Conservation (phyloP, 1,140 invertebrate genomes). For the Lithobius niger region DNA sequence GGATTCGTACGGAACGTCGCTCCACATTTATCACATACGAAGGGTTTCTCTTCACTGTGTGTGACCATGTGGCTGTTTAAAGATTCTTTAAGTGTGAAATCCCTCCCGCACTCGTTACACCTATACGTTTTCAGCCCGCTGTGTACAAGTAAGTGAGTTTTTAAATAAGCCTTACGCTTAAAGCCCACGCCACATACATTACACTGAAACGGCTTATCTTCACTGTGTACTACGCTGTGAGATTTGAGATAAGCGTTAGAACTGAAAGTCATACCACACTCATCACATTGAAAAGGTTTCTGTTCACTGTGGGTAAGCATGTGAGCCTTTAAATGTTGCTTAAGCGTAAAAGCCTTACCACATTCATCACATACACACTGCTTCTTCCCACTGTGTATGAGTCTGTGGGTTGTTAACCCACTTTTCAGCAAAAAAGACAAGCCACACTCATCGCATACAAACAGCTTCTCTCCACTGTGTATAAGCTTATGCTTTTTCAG, state of each 20-base stretch:
- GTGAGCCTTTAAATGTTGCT: constrained; percentile 27
- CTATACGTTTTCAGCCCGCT: neutral
- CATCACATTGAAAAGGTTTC: neutral
- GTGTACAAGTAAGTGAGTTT: neutral
- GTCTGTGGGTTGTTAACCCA: too few relatives aligned
- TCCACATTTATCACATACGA: neutral
- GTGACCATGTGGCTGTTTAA: neutral
- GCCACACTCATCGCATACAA: too few relatives aligned
- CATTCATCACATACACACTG: constrained; percentile 28
- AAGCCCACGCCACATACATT: too few relatives aligned
- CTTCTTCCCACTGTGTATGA: too few relatives aligned
- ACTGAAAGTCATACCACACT: neutral
- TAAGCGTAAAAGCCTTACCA: constrained; percentile 28
- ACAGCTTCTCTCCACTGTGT: too few relatives aligned
- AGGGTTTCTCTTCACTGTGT: neutral
- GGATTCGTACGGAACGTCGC: too few relatives aligned
- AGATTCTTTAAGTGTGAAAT: neutral
- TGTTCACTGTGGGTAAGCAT: neutral
- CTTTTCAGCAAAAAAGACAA: too few relatives aligned
- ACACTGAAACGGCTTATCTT: neutral
- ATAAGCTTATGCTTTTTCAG: too few relatives aligned
- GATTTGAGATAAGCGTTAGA: neutral
- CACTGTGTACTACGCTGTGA: neutral
- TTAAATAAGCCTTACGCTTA: too few relatives aligned
- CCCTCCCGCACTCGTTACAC: neutral